These are phyloP conservation scores for Battus philenor DNA, from an alignment of 1,140 invertebrate genomes.

Conservation along the genomic window DNA sequence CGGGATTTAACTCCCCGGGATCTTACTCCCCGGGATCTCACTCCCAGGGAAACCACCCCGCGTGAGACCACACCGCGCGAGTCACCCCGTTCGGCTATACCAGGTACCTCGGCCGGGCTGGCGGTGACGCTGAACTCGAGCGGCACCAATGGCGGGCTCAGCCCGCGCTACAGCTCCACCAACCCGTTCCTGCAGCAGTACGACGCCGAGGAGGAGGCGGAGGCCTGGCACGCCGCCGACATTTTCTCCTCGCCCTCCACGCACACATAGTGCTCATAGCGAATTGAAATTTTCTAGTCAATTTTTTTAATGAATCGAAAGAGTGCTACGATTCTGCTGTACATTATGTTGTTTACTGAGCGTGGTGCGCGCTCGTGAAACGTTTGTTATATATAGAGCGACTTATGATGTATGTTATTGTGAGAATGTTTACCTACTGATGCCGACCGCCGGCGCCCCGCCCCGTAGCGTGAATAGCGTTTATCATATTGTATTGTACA, in stretches of 20 bases:
- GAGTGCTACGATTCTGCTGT: slow-evolving; percentile 69
- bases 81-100: slow-evolving; percentile 68
- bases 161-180: slow-evolving; percentile 74
- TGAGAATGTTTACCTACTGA: slow-evolving; percentile 66
- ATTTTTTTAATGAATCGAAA: slow-evolving; percentile 73
- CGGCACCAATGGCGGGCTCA: slow-evolving; percentile 48
- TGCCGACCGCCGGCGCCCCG: slow-evolving; percentile 47
- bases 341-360: slow-evolving; percentile 69
- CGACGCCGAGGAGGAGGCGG: slow-evolving; percentile 66
- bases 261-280: slow-evolving; percentile 68
- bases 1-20: slow-evolving; percentile 35
- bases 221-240: slow-evolving; percentile 65
- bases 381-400: slow-evolving; percentile 73
- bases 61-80: slow-evolving; percentile 45
- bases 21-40: slow-evolving; percentile 29
- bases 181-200: slow-evolving; percentile 79
- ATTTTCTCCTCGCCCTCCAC: slow-evolving; percentile 64
- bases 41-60: slow-evolving; percentile 32
- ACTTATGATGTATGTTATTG: slow-evolving; percentile 70
- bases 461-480: slow-evolving; percentile 55
- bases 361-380: slow-evolving; percentile 63
- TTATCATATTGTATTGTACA: slow-evolving; percentile 67
- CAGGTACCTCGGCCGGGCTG: slow-evolving; percentile 77
- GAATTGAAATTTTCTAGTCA: slow-evolving; percentile 73
- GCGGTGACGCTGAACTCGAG: slow-evolving; percentile 76